Evolutionary conservation across 2,113 vertebrate species (phyloP).

Genomic region (Alaudala cheleensis): DNA sequence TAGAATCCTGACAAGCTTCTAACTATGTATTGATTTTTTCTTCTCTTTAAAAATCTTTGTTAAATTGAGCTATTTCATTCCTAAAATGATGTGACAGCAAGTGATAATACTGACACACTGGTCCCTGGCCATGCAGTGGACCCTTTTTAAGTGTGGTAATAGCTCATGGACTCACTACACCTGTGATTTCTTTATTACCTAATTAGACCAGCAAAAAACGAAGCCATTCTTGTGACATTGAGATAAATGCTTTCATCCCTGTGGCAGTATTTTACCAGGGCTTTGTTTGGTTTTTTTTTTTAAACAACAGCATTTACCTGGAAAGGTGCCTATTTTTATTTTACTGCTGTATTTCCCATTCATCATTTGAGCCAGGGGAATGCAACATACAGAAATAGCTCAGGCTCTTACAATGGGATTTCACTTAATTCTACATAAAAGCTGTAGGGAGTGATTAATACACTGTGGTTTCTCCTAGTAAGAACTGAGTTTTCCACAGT

Average conservation of each 20-base stretch:
- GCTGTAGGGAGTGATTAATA: not conserved
- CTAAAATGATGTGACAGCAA: not conserved
- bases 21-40: constrained; percentile 60
- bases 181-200: constrained; percentile 4
- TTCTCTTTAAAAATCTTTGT: constrained; percentile 52
- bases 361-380: not conserved
- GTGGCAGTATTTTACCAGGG: not conserved
- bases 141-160: not conserved
- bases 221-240: not conserved
- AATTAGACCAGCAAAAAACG: not conserved
- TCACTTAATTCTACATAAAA: constrained; percentile 25
- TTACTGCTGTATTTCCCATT: not conserved
- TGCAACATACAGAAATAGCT: not conserved
- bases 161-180: not conserved
- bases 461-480: not conserved
- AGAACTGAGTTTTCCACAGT: not conserved
- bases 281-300: not conserved
- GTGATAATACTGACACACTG: not conserved
- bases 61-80: constrained; percentile 53
- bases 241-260: constrained; percentile 7
- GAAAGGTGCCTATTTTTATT: constrained; percentile 17
- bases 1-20: constrained; percentile 36
- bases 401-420: not conserved
- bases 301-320: not conserved
- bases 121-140: not conserved